Percentiles rank a stretch among this genome's conserved stretches.
Evolutionary conservation across 2,113 vertebrate species (phyloP).

Genomic region (Nycticebus coucang): DNA sequence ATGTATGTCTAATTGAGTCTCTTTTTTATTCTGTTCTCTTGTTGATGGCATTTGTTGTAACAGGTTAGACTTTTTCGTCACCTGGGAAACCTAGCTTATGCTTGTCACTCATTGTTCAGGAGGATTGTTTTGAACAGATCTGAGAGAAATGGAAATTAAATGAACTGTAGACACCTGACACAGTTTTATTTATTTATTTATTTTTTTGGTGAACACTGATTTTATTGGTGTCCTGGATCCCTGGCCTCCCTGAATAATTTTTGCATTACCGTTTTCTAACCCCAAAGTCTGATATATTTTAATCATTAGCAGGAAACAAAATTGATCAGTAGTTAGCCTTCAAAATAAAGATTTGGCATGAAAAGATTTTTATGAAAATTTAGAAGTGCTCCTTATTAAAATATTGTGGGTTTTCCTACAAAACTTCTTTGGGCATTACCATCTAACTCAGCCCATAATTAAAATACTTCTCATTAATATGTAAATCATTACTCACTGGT

Average conservation of each 20-base stretch:
- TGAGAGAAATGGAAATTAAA: constrained; percentile 47
- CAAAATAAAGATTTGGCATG: constrained; percentile 35
- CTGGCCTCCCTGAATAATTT: constrained; percentile 42
- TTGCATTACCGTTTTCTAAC: constrained; percentile 25
- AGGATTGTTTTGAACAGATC: constrained; percentile 27
- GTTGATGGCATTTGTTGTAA: constrained; percentile 56
- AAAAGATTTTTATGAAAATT: constrained; percentile 26
- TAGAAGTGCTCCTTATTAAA: constrained; percentile 44
- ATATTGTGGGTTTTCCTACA: constrained; percentile 43
- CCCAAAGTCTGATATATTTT: constrained; percentile 33
- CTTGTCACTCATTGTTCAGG: constrained; percentile 16
- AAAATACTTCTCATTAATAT: neutral
- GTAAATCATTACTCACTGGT: constrained; percentile 17
- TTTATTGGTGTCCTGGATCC: constrained; percentile 47
- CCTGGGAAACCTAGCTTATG: neutral
- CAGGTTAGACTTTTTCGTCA: neutral
- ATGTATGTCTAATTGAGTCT: constrained; percentile 58
- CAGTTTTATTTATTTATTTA: neutral
- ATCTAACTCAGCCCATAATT: neutral
- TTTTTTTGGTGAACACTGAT: neutral
- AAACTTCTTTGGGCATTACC: constrained; percentile 9
- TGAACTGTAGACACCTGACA: constrained; percentile 32
- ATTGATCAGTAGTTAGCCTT: neutral
- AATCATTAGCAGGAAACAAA: neutral
- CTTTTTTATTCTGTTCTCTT: constrained; percentile 45